Conservation (phyloP, 1,140 invertebrate species). For the Sinonovacula constricta region DNA sequence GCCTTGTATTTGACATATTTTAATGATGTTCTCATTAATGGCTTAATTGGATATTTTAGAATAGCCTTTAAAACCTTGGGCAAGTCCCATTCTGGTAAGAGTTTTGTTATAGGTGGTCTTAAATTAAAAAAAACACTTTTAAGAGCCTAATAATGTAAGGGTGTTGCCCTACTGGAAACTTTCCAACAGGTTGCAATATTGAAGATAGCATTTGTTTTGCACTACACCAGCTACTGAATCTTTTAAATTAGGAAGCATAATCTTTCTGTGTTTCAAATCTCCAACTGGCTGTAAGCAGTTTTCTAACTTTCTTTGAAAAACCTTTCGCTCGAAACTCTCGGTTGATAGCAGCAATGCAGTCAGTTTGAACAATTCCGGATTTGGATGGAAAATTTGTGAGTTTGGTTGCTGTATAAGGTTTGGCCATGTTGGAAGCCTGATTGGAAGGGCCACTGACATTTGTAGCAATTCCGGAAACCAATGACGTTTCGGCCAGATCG, state of each 20-base stretch:
- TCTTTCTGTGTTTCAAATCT: conserved; percentile 32
- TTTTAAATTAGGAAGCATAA: conserved; percentile 27
- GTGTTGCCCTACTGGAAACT: conserved; percentile 18
- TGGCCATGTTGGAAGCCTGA: conserved; percentile 3
- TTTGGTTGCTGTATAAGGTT: conserved; percentile 39
- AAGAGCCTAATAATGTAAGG: conserved; percentile 16
- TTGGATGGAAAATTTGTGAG: conserved; percentile 14
- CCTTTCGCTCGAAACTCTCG: conserved; percentile 21
- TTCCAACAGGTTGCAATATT: conserved; percentile 15
- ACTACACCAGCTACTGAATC: conserved; percentile 44
- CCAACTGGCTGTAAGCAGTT: conserved; percentile 25
- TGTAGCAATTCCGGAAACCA: conserved; percentile 16
- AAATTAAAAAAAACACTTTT: conserved; percentile 18
- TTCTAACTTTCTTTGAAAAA: conserved; percentile 21
- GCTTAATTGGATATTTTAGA: conserved; percentile 29
- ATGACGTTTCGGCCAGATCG: conserved; percentile 24
- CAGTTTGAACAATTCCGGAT: conserved; percentile 24
- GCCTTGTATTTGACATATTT: conserved; percentile 37
- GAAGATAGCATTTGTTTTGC: conserved; percentile 39
- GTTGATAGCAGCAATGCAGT: conserved; percentile 51
- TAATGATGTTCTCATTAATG: conserved; percentile 3
- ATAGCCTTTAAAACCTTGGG: not conserved
- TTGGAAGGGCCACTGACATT: conserved; percentile 11
- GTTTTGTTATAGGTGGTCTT: not conserved
- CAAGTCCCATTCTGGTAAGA: conserved; percentile 8